Evolutionary conservation across 1,140 invertebrate genomes (phyloP).

Genomic region (Saccostrea cuccullata): DNA sequence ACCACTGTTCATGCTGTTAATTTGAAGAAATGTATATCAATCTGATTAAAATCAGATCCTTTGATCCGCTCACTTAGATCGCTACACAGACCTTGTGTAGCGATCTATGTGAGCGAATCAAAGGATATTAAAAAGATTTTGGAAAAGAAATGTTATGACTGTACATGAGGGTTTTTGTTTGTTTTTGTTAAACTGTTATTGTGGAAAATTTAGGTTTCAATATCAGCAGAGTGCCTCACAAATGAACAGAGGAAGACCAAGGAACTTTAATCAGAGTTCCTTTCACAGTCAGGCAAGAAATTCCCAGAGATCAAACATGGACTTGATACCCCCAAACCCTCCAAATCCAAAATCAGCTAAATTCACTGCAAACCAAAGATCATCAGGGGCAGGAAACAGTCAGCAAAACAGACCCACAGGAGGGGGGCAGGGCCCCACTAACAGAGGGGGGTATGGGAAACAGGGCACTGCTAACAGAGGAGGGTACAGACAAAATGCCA

Average conservation of each 20-base stretch:
- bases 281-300: neutral
- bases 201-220: neutral
- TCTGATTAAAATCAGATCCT: no score
- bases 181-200: no score
- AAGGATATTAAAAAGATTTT: no score
- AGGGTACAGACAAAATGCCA: neutral
- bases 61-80: no score
- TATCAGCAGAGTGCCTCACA: neutral
- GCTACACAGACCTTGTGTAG: no score
- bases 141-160: no score
- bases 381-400: neutral
- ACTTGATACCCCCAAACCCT: neutral
- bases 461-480: neutral
- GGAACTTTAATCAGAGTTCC: neutral
- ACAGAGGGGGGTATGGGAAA: neutral
- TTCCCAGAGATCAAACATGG: neutral
- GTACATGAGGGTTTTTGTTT: no score
- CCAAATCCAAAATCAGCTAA: neutral
- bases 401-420: neutral
- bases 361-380: neutral
- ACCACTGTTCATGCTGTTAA: no score
- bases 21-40: no score
- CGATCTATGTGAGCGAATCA: no score
- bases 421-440: neutral
- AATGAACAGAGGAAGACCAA: neutral